These are phyloP conservation scores for Nysson spinosus DNA, from an alignment of 2,888 invertebrate species.

Conservation along the genomic window DNA sequence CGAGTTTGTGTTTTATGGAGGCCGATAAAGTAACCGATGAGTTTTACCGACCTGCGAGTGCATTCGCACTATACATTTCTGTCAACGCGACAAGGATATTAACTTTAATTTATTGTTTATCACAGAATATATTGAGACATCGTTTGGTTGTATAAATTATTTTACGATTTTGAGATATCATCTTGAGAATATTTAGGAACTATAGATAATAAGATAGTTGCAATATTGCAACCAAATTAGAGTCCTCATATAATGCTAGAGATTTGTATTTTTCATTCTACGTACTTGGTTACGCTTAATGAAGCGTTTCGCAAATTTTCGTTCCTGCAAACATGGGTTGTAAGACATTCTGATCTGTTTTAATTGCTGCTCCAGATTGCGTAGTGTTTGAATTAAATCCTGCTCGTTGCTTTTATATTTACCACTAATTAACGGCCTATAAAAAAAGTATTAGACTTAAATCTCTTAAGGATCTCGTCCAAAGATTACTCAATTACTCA, in stretches of 20 bases:
- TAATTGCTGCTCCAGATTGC: slow-evolving; percentile 44
- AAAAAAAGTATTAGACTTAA: slow-evolving; percentile 5
- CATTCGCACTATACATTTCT: background rate
- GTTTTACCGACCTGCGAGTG: slow-evolving; percentile 10
- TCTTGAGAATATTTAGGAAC: no score
- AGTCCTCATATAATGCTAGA: slow-evolving; percentile 6
- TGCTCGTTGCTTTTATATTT: slow-evolving; percentile 3
- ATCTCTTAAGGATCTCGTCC: slow-evolving; percentile 3
- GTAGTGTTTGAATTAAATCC: slow-evolving; percentile 28
- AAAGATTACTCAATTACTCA: slow-evolving; percentile 22
- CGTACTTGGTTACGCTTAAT: background rate
- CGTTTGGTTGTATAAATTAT: no score
- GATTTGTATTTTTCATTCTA: slow-evolving; percentile 27
- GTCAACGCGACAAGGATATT: no score
- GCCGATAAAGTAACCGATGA: slow-evolving; percentile 2
- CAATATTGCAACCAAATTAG: no score
- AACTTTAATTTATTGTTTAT: no score
- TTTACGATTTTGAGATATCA: no score
- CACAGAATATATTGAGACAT: no score
- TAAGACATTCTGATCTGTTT: slow-evolving; percentile 20
- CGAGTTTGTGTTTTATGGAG: background rate
- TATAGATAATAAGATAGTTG: no score
- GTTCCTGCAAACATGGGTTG: background rate
- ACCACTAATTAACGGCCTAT: slow-evolving; percentile 12
- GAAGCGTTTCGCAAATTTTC: slow-evolving; percentile 11